A percentile compares a stretch with the other conserved stretches of the same genome.
These are phyloP conservation scores for Ceyx cyanopectus DNA, from an alignment of 2,113 vertebrate genomes.

Conservation along the genomic window DNA sequence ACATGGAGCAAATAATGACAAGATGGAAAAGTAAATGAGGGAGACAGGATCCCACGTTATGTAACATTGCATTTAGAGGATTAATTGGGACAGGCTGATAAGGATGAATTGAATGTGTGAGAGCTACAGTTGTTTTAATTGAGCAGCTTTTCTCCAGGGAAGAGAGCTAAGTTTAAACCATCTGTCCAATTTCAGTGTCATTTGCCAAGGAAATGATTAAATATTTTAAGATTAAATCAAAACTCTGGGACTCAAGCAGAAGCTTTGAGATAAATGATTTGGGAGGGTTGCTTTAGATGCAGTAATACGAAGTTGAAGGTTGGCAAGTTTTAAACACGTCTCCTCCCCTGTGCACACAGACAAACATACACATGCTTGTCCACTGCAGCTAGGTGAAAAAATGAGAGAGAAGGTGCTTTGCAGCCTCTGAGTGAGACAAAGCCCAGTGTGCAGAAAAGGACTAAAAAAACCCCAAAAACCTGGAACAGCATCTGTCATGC, in stretches of 20 bases:
- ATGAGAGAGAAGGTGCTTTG: not conserved
- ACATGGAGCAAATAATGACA: not conserved
- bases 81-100: slow-evolving; percentile 69
- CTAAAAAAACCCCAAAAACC: not conserved
- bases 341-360: fast-evolving
- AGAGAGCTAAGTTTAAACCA: slow-evolving; percentile 66
- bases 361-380: fast-evolving
- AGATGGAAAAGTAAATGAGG: slow-evolving; percentile 40
- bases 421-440: not conserved
- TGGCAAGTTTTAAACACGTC: not conserved
- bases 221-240: slow-evolving; percentile 66
- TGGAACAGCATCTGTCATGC: not conserved
- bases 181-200: slow-evolving; percentile 69
- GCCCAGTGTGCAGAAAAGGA: not conserved
- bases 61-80: slow-evolving; percentile 48
- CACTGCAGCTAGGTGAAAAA: not conserved
- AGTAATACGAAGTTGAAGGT: not conserved
- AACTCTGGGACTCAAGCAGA: slow-evolving; percentile 13
- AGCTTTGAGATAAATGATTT: slow-evolving; percentile 8
- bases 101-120: slow-evolving; percentile 59
- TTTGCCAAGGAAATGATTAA: slow-evolving; percentile 68
- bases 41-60: slow-evolving; percentile 28
- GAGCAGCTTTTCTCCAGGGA: slow-evolving; percentile 66
- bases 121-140: slow-evolving; percentile 65
- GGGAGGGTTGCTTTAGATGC: not conserved